Base-by-base conservation (phyloP, 2,797 vertebrate species). In the Brachyalestes nurse region DNA sequence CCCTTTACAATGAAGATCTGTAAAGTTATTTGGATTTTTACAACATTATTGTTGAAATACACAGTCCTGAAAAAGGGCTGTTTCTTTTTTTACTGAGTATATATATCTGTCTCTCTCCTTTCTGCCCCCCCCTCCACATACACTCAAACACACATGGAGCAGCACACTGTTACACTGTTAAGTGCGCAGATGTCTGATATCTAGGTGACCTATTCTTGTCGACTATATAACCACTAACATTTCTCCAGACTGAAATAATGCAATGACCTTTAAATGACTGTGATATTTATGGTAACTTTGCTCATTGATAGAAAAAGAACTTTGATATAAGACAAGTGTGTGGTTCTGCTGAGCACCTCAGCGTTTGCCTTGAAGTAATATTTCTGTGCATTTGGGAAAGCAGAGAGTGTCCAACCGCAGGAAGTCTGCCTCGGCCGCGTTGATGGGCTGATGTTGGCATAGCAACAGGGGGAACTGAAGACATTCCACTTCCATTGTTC, bases 401-500 rank as follows among this genome's bases (percentile, higher is more conserved):
- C 51, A 80, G 65, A 25, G 69, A 80, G 78, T 62, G 69, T 70
- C 65, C 77, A 77, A 77, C 72, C 57, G 38, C 38, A 76, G 75
- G 66, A 86, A 76, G 61, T 81, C 74, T 72, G 65, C 25, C 78
- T 69, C 40, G 28, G 60, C 55, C 61, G 82, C 66, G 65, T 72
- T 67, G 58, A 82, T 79, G 74, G 80, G 58, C 69, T 82, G 77
- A 78, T 70, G 82, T 84, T 86, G 85, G 85, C 85, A 86, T 86
- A 77, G 85, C 82, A 86, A 86, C 85, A 80, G 79, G 72, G 28
- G 19, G 55, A 12, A 77, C 75, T 47, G 78, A 85, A 83, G 66
- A 81, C 72, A 81, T 83, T 81, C 78, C 7, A 49, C 72, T 76
- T 79, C 72, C 78, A 82, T 82, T 82, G 80, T 78, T 86, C 81